Conservation (phyloP, 2,113 vertebrate genomes). For the Eublepharis macularius region DNA sequence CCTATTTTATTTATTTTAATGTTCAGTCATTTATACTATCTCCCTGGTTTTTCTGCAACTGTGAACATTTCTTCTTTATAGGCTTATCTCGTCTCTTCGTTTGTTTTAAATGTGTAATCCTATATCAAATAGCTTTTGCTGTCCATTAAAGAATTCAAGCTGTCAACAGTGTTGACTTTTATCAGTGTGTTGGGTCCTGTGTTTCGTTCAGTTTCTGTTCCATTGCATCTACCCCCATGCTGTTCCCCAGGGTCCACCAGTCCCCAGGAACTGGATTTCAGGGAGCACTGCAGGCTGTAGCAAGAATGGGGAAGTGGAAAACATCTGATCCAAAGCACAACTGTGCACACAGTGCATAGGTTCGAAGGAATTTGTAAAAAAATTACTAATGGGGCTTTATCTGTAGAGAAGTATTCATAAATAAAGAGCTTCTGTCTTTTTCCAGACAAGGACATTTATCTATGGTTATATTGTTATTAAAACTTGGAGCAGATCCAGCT, state of each 20-base stretch:
- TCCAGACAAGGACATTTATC: constrained; percentile 92
- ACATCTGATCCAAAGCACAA: no score
- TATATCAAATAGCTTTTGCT: neutral
- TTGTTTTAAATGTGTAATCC: neutral
- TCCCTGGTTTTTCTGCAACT: neutral
- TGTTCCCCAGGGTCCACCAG: no score
- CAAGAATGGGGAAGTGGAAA: no score
- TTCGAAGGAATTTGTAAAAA: no score
- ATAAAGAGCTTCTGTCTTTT: neutral
- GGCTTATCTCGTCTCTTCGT: neutral
- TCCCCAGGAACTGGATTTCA: no score
- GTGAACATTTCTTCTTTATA: neutral
- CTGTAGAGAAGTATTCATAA: neutral
- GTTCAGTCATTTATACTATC: neutral
- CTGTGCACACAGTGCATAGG: no score
- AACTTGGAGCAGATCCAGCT: constrained; percentile 87
- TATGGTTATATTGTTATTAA: constrained; percentile 89
- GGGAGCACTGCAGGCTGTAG: no score
- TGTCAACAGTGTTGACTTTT: neutral
- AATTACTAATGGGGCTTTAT: neutral
- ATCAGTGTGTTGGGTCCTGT: no score
- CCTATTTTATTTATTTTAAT: neutral
- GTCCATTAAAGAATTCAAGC: neutral
- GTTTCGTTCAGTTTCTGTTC: no score
- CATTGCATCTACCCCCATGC: no score